phyloP scores from a whole-genome alignment of 92 coral and sea anemone genomes.

The Palythoa caribaeorum region DNA sequence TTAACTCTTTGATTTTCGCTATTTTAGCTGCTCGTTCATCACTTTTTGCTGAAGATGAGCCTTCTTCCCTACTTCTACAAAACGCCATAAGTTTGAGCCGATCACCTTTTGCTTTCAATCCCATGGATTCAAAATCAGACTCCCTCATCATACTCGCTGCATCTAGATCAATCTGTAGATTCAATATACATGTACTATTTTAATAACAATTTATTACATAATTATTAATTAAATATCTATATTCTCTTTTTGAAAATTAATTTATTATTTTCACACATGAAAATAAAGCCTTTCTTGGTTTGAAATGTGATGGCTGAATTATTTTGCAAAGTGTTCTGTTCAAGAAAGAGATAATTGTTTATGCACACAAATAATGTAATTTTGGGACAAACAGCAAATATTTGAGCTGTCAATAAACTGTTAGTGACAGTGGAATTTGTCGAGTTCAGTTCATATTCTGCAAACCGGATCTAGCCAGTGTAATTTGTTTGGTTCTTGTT shows the following conservation, averaged over 20 bases:
- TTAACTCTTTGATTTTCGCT: conserved; percentile 7
- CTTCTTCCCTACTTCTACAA: conserved; percentile 2
- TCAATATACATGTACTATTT: neutral
- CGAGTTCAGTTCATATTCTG: neutral
- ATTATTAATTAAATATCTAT: neutral
- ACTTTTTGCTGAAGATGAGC: conserved; percentile 1
- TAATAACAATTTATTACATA: neutral
- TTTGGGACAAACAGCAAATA: neutral
- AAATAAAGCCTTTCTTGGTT: neutral
- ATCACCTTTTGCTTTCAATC: neutral
- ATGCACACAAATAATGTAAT: neutral
- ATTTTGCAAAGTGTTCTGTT: neutral
- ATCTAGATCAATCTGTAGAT: conserved; percentile 10
- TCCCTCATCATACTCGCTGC: conserved; percentile 4
- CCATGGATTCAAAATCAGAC: neutral
- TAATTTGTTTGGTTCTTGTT: neutral
- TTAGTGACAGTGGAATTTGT: neutral
- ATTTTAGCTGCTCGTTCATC: neutral
- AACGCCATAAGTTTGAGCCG: neutral
- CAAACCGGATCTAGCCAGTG: neutral
- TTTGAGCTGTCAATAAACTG: neutral
- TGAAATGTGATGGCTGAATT: neutral
- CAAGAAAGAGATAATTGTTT: conserved; percentile 3
- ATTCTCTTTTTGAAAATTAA: neutral
- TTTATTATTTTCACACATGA: neutral